Base-by-base conservation (phyloP, 2,797 vertebrate genomes). In the Lepus townsendii region DNA sequence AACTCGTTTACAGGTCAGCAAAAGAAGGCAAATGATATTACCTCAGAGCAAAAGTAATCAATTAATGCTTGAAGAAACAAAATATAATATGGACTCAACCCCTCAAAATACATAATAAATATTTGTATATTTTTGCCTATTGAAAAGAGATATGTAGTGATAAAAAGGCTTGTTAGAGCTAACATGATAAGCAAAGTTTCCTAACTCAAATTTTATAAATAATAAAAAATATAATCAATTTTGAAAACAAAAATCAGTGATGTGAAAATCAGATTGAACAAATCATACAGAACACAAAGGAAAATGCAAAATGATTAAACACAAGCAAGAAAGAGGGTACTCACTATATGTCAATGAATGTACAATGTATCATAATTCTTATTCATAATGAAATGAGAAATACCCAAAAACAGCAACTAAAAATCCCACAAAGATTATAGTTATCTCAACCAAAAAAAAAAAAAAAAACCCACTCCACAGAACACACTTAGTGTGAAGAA, bases 131-230 rank as follows among this genome's bases (percentile, higher is more conserved):
- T 17, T 54, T 86, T 84, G 20, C 69, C 8, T 47, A 26, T 62
- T 77, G 87, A 24, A 80, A 79, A 84, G 72, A 92, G n/a, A 38
- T 60, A 26, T 11, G 78, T 5, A 88, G 27, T 50, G 14, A 83
- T n/a, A 2, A 78, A 73, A 66, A 54, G 10, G 20, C 3, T 77
- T 60, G 17, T 3, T 76, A 22, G 30, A 38, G 7, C 75, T 77
- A 77, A 92, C 26, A 85, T 82, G n/a, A 63, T 26, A 79, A 80
- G 32, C 3, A 50, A 76, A 57, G 2, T 68, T 50, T 69, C 10
- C 54, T 47, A 85, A 47, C 73, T 95, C 75, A 83, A 94, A 54
- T 52, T 80, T 47, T 93, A 86, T 5, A 54, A 88, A 94, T 66
- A 42, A 84, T 62, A 63, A 87, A 78, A 3, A 60, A 88, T 42